phyloP scores from a whole-genome alignment of 2,797 vertebrate genomes.

The Macroramphosus scolopax region DNA sequence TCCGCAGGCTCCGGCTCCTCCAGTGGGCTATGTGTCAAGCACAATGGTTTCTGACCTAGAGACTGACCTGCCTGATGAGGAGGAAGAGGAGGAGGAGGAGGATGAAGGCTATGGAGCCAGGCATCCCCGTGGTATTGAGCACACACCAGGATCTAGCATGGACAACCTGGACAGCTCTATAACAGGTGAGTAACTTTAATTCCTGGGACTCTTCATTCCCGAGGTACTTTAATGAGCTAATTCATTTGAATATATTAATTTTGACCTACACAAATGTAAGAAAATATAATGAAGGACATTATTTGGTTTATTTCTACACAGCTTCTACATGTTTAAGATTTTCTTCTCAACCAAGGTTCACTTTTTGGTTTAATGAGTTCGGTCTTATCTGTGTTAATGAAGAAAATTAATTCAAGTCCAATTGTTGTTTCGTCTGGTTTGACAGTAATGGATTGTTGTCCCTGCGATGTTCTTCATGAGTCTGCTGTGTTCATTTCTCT shows the following conservation, averaged over 20 bases:
- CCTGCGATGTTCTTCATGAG: slow-evolving; percentile 29
- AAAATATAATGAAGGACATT: no score
- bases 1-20: slow-evolving; percentile 92
- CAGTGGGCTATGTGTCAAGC: slow-evolving; percentile 95
- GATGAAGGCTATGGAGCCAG: slow-evolving; percentile 92
- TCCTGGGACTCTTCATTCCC: no score
- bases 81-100: slow-evolving; percentile 84
- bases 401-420: slow-evolving; percentile 8
- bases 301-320: no score
- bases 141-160: slow-evolving; percentile 96
- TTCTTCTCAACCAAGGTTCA: no score
- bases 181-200: slow-evolving; percentile 93
- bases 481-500: slow-evolving; percentile 42
- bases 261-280: no score
- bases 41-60: slow-evolving; percentile 96
- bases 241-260: no score
- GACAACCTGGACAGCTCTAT: slow-evolving; percentile 98
- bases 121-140: slow-evolving; percentile 89
- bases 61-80: slow-evolving; percentile 90
- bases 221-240: no score
- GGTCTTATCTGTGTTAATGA: not conserved
- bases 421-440: slow-evolving; percentile 32
- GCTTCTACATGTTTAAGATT: no score
- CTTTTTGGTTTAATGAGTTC: no score
- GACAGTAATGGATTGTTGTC: slow-evolving; percentile 34